A percentile compares a stretch with the other conserved stretches of the same genome.
Evolutionary conservation across 2,797 vertebrate genomes (phyloP).

Genomic region (Coranthus polyacanthus): DNA sequence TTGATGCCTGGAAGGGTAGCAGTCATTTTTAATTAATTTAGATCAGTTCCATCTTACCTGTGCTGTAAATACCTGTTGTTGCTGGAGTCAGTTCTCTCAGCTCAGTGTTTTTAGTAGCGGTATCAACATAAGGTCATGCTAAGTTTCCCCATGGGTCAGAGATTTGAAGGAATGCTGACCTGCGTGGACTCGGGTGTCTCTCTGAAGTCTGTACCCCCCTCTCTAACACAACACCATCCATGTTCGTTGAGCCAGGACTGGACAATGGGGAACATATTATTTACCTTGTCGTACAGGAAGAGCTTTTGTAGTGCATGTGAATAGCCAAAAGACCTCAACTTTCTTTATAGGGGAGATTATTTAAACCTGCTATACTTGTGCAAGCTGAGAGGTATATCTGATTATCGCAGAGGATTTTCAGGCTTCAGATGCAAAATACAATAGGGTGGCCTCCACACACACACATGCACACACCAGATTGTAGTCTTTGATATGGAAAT

Average conservation of each 20-base stretch:
- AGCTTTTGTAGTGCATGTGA: slow-evolving; percentile 77
- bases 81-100: slow-evolving; percentile 9
- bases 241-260: slow-evolving; percentile 61
- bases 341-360: slow-evolving; percentile 70
- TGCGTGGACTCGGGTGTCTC: slow-evolving; percentile 56
- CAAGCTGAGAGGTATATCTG: slow-evolving; percentile 80
- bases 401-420: slow-evolving; percentile 76
- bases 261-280: slow-evolving; percentile 82
- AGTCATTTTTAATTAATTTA: too few species aligned
- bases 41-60: not conserved
- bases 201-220: slow-evolving; percentile 51
- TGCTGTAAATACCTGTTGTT: slow-evolving; percentile 23
- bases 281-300: slow-evolving; percentile 82
- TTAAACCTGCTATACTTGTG: slow-evolving; percentile 67
- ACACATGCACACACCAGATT: slow-evolving; percentile 64
- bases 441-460: slow-evolving; percentile 60
- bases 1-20: not conserved
- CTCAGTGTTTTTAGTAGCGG: slow-evolving; percentile 40
- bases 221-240: slow-evolving; percentile 71
- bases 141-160: slow-evolving; percentile 71
- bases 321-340: slow-evolving; percentile 69
- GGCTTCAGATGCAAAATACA: slow-evolving; percentile 76
- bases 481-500: slow-evolving; percentile 81
- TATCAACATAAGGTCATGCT: slow-evolving; percentile 51
- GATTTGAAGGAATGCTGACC: slow-evolving; percentile 70